A percentile compares a stretch with the other conserved stretches of the same genome.
Evolutionary conservation across 2,797 vertebrate species (phyloP).

Genomic region (Erithacus rubecula): DNA sequence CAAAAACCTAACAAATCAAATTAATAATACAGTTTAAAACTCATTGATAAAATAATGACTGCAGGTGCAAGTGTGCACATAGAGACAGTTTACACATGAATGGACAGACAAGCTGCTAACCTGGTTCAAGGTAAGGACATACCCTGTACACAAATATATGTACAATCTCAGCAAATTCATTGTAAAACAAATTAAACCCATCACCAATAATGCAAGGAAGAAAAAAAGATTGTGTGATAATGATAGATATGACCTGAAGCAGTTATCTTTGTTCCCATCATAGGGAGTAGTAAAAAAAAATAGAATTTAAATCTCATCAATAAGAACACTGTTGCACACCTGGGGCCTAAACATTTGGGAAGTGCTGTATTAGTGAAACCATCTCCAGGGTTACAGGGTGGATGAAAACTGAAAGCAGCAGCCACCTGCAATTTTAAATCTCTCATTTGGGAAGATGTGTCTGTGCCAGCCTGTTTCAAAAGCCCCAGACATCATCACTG

Average conservation of each 20-base stretch:
- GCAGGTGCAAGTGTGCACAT: fast-evolving
- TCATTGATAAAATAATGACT: not conserved
- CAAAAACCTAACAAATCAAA: not conserved
- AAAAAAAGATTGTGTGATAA: slow-evolving; percentile 2
- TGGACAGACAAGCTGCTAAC: not conserved
- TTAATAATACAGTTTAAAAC: not conserved
- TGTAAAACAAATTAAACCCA: not conserved
- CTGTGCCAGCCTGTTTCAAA: slow-evolving; percentile 10
- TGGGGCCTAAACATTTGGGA: slow-evolving; percentile 51
- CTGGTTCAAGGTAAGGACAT: not conserved
- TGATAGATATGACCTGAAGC: not conserved
- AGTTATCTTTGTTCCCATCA: slow-evolving; percentile 2
- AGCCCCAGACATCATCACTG: not conserved
- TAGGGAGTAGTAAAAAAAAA: not conserved
- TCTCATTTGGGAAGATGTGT: not conserved
- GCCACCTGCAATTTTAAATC: slow-evolving; percentile 47
- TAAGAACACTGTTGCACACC: slow-evolving; percentile 19
- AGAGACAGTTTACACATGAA: not conserved
- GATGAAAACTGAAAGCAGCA: slow-evolving; percentile 2
- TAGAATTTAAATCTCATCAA: slow-evolving; percentile 42
- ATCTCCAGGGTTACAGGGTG: not conserved
- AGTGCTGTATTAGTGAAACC: not conserved
- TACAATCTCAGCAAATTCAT: not conserved
- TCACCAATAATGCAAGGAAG: not conserved
- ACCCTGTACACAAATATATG: not conserved